These are phyloP conservation scores for Rhadina sibilatrix DNA, from an alignment of 2,113 vertebrate species.

Conservation along the genomic window DNA sequence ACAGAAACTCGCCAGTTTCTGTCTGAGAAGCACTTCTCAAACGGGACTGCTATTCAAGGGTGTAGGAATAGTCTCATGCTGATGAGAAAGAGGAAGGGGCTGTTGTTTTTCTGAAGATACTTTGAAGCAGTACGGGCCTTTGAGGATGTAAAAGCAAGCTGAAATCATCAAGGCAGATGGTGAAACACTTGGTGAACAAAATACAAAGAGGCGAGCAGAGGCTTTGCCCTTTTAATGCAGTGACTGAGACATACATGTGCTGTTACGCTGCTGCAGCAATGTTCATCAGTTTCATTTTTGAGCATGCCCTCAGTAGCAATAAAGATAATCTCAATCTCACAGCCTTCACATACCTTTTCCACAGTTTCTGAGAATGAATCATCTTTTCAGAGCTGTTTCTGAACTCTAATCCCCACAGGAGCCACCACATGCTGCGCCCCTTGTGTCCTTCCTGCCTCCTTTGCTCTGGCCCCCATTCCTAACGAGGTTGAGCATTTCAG, in stretches of 20 bases:
- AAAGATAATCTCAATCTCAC: not conserved
- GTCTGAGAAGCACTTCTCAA: not conserved
- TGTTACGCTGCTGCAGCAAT: not conserved
- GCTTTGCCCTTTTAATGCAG: not conserved
- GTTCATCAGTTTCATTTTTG: not conserved
- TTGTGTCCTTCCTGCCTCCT: not conserved
- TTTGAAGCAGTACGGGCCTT: not conserved
- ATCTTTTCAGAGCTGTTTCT: not conserved
- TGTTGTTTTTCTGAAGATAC: not conserved
- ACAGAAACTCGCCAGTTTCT: not conserved
- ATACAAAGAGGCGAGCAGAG: not conserved
- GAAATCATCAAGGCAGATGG: not conserved
- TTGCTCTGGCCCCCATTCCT: not conserved
- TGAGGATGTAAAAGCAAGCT: not conserved
- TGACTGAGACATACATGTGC: rapidly evolving
- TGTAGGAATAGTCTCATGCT: not conserved
- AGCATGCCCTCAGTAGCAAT: not conserved
- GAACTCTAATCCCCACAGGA: not conserved
- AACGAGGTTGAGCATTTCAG: not conserved
- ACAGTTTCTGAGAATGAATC: not conserved
- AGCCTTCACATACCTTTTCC: not conserved
- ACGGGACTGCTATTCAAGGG: not conserved
- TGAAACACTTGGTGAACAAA: not conserved
- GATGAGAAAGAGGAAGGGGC: conserved; percentile 20
- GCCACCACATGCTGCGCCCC: rapidly evolving